Conservation (phyloP, 2,888 invertebrate species). For the Timema podura region DNA sequence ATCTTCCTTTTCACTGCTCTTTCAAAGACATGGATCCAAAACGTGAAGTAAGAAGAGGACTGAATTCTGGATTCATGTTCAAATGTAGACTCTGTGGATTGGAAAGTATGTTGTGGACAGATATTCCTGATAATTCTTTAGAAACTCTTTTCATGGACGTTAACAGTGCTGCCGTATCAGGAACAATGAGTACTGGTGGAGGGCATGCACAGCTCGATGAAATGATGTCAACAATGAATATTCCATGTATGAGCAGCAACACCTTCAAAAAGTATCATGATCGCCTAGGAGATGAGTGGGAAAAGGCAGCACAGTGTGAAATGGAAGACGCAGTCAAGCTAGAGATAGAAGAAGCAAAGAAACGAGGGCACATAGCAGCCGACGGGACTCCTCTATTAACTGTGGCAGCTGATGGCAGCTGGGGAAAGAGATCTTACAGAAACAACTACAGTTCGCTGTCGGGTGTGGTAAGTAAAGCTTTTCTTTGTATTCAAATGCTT, state of each 20-base stretch:
- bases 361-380: slow-evolving; percentile 10
- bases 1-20: no score
- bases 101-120: no score
- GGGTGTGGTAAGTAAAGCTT: no score
- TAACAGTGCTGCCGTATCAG: slow-evolving; percentile 25
- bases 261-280: slow-evolving; percentile 21
- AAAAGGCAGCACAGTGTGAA: slow-evolving; percentile 7
- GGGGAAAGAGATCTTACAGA: no score
- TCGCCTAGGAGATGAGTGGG: slow-evolving; percentile 7
- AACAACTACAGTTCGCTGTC: no score
- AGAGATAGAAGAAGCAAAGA: slow-evolving; percentile 15
- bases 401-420: no score
- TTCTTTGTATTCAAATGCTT: no score
- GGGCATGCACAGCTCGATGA: slow-evolving; percentile 22
- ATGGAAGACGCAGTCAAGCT: slow-evolving; percentile 19
- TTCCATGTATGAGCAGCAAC: slow-evolving; percentile 21
- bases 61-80: no score
- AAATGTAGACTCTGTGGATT: no score
- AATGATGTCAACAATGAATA: slow-evolving; percentile 17
- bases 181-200: slow-evolving; percentile 19
- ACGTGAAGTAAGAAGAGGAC: no score
- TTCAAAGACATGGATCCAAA: no score
- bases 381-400: slow-evolving; percentile 23
- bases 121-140: no score
- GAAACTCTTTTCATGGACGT: neutral